Evolutionary conservation across 2,888 invertebrate genomes (phyloP), one percentile per base, ranked within the genome.

Genomic region (Itoplectis maculator): DNA sequence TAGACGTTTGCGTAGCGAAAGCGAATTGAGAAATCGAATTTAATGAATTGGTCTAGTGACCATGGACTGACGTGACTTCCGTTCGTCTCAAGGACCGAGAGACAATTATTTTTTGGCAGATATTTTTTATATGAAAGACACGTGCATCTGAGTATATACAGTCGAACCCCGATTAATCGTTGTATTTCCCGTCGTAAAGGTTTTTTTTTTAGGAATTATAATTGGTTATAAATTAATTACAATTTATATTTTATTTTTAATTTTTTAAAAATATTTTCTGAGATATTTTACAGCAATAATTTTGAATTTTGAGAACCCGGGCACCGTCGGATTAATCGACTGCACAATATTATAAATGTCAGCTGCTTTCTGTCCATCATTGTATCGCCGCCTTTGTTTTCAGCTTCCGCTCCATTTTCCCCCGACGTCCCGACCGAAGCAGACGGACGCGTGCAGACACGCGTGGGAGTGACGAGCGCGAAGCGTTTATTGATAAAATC

Each of bases 401-500:
- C 18, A 13, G n/a, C 45, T 56, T 73, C 72, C 66, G 72, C 47
- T 59, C 65, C 66, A n/a, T 54, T 51, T 78, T 49, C 18, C 63
- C 47, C 66, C 15, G 47, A 20, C 42, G 35, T 54, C 72, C 56
- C 65, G 68, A 18, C 49, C 5, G 13, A 54, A 61, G 11, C 59
- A 49, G 23, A n/a, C 56, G 56, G 8, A 56, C 23, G 20, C 18
- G 9, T 54, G 18, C n/a, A 40, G 15, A 77, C 63, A 56, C 56
- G n/a, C n/a, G 20, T 40, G 42, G 63, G 45, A 70, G 47, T 47
- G 54, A 75, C 75, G 75, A 80, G 69, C 69, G 35, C 18, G 23
- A 9, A 40, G 45, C 56, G 65, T 66, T 70, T 56, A 35, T 70
- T 56, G 80, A 76, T 70, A 70, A 72, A 76, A 56, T 76, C 37